Conservation (phyloP, 2,888 invertebrate species). For the Drosophila limbata region DNA sequence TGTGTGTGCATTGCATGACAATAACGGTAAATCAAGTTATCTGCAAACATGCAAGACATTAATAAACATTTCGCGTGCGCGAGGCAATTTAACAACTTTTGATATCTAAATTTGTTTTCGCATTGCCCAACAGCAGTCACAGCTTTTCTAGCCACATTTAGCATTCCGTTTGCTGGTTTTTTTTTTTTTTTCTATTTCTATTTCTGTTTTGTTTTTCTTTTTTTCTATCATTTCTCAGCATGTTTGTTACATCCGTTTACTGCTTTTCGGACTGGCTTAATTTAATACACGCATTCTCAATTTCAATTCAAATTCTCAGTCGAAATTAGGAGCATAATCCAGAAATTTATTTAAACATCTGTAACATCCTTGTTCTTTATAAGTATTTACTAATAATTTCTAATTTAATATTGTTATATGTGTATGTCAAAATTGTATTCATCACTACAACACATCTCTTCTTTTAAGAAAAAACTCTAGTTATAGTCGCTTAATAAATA, state of each 20-base stretch:
- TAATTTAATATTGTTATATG: too few species aligned
- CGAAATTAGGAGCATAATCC: background rate
- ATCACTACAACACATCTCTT: too few species aligned
- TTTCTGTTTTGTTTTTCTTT: background rate
- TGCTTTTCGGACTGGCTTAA: constrained; percentile 30
- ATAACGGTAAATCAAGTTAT: constrained; percentile 83
- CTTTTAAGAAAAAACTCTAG: background rate
- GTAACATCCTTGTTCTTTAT: background rate
- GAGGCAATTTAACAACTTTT: constrained; percentile 84
- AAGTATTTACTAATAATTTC: too few species aligned
- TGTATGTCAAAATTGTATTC: too few species aligned
- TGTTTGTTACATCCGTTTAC: constrained; percentile 54
- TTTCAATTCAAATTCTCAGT: constrained; percentile 31
- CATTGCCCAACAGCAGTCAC: constrained; percentile 42
- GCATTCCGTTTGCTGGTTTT: constrained; percentile 30
- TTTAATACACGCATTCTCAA: constrained; percentile 32
- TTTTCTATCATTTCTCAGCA: constrained; percentile 23
- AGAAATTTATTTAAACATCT: background rate
- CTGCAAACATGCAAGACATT: constrained; percentile 82
- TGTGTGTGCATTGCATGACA: constrained; percentile 77
- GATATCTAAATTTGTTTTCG: constrained; percentile 82
- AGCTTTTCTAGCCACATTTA: constrained; percentile 34
- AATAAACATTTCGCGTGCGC: constrained; percentile 84
- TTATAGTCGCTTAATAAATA: background rate
- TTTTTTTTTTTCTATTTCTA: constrained; percentile 6